A percentile compares a stretch with the other conserved stretches of the same genome.
phyloP scores from a whole-genome alignment of 2,113 vertebrate genomes.

The Apteryx owenii region DNA sequence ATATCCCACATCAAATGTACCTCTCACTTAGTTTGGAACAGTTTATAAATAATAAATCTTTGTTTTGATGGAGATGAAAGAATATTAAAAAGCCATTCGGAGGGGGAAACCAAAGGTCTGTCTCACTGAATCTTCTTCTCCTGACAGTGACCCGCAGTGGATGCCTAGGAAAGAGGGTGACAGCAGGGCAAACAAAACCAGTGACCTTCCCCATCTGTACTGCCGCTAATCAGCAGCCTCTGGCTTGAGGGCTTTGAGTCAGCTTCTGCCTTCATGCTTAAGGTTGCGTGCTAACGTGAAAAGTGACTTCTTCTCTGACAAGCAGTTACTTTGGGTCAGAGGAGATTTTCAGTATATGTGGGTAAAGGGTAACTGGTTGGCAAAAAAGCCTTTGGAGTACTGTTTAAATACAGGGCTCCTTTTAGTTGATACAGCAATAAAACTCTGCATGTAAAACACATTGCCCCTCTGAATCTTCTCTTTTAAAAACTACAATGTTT shows the following conservation, averaged over 20 bases:
- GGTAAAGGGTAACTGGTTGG: neutral
- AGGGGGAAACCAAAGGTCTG: neutral
- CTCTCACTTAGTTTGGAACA: neutral
- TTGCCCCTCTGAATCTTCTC: neutral
- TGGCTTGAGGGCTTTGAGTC: neutral
- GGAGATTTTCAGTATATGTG: neutral
- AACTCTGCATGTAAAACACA: fast-evolving
- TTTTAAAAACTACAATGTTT: neutral
- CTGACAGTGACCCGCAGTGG: neutral
- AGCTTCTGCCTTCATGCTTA: fast-evolving
- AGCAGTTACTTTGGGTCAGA: neutral
- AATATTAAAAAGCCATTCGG: neutral
- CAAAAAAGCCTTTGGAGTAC: neutral
- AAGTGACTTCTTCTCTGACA: neutral
- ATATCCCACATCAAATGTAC: neutral
- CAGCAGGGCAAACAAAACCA: neutral
- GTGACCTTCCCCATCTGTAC: neutral
- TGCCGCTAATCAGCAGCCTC: neutral
- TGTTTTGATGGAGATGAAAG: neutral
- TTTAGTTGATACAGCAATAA: neutral
- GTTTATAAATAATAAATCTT: neutral
- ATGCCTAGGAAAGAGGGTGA: neutral
- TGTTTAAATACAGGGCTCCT: neutral
- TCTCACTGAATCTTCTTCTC: neutral
- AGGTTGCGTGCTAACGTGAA: neutral